phyloP scores from a whole-genome alignment of 2,797 vertebrate genomes.

The Pantherophis vulpinus region DNA sequence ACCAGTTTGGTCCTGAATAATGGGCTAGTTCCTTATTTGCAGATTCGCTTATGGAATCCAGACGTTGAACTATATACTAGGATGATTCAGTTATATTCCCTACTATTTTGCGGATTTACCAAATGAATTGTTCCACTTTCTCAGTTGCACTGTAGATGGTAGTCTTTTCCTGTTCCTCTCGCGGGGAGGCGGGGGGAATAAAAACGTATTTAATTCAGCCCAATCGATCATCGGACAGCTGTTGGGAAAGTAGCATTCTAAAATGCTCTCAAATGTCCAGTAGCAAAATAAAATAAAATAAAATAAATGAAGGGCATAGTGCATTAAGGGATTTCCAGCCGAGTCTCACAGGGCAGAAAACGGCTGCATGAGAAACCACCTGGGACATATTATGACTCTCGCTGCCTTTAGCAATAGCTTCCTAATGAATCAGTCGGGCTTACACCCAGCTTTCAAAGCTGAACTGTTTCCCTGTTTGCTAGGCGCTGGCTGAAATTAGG shows the following conservation, averaged over 20 bases:
- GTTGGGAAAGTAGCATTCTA: slow-evolving; percentile 61
- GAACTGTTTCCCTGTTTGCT: slow-evolving; percentile 70
- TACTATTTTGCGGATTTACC: slow-evolving; percentile 19
- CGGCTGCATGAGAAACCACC: slow-evolving; percentile 50
- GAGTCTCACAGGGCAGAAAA: slow-evolving; percentile 57
- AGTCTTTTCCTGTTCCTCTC: slow-evolving; percentile 59
- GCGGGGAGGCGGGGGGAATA: slow-evolving; percentile 31
- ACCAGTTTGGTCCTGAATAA: too few relatives aligned
- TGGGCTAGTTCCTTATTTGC: slow-evolving; percentile 25
- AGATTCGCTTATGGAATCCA: slow-evolving; percentile 7
- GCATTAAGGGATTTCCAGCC: slow-evolving; percentile 68
- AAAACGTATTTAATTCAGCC: slow-evolving; percentile 61
- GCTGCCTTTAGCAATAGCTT: slow-evolving; percentile 68
- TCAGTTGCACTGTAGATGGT: slow-evolving; percentile 70
- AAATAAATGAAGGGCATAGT: slow-evolving; percentile 67
- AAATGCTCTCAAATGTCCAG: slow-evolving; percentile 70
- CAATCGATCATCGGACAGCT: slow-evolving; percentile 69
- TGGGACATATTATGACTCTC: slow-evolving; percentile 57
- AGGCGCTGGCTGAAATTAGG: slow-evolving; percentile 74
- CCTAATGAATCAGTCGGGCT: slow-evolving; percentile 76
- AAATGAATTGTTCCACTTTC: slow-evolving; percentile 53
- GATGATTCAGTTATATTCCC: not conserved
- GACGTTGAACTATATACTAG: slow-evolving; percentile 4
- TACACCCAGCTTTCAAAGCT: slow-evolving; percentile 71
- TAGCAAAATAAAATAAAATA: slow-evolving; percentile 54